These are phyloP conservation scores for Anguilla obscura DNA, from an alignment of 2,797 vertebrate genomes.

Conservation along the genomic window DNA sequence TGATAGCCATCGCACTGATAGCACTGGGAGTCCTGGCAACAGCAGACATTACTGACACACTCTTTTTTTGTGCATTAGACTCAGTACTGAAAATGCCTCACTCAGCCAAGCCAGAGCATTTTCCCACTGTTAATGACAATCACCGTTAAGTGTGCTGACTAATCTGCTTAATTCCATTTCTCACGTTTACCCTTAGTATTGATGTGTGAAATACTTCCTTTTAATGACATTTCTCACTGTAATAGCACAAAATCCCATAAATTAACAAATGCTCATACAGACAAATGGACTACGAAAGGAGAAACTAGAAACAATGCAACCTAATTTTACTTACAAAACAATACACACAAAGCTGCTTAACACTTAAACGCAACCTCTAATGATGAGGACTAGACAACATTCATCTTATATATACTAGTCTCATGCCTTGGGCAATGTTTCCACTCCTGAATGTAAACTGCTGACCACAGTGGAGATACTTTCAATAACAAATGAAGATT, in stretches of 20 bases:
- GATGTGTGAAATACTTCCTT: background rate
- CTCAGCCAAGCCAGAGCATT: background rate
- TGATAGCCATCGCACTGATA: background rate
- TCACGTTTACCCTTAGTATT: background rate
- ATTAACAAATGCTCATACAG: background rate
- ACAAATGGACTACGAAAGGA: background rate
- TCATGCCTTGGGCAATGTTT: background rate
- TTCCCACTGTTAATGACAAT: background rate
- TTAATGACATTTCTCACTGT: background rate
- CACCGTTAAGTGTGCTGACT: background rate
- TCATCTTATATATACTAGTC: background rate
- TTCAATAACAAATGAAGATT: background rate
- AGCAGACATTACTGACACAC: background rate
- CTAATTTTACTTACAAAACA: background rate
- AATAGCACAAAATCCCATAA: background rate
- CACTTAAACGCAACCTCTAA: background rate
- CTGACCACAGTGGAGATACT: background rate
- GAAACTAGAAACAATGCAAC: background rate
- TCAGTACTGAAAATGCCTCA: background rate
- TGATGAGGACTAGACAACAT: constrained; percentile 1
- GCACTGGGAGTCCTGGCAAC: background rate
- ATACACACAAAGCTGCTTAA: background rate
- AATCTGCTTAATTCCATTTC: background rate
- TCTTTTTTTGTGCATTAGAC: background rate
- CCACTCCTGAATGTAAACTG: background rate